Base-by-base conservation (phyloP, 2,113 vertebrate genomes). In the Atlantisia rogersi region DNA sequence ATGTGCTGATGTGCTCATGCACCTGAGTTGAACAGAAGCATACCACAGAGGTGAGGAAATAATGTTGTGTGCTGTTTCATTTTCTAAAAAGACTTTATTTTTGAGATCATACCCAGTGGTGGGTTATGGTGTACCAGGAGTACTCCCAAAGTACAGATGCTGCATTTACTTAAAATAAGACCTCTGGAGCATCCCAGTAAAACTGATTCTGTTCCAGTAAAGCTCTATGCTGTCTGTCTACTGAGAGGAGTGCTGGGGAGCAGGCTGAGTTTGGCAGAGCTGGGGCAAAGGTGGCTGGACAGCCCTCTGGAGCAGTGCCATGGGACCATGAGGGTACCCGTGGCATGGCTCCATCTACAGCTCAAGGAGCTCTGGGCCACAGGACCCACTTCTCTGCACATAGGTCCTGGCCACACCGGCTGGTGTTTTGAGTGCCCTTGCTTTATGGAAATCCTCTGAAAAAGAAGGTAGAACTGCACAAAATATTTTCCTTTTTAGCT, bases 281-380 rank as follows among this genome's bases (percentile, higher is more conserved):
- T 0, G 0, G 9, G 29, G 25, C 2, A 6, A 9, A 59, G 59
- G 35, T 56, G 76, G n/a, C 59, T 0, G 2, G 15, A 16, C 31
- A 77, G 26, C 55, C 35, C 35, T 25, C 11, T 11, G 39, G 56
- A 46, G 40, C 8, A 3, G 25, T 31, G 52, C 59, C 18, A 52
- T 21, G 59, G 52, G 42, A 37, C 40, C 1, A 0, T 12, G 5
- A 42, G 6, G 18, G n/a, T 1, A 7, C 8, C 15, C 35, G 15
- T 6, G 31, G 50, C 18, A 7, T 6, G 11, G 28, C 35, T 25
- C 39, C 56, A 31, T 20, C 53, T 52, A 6, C 53, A 18, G 62
- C 25, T 65, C 37, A 8, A 31, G 29, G 39, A 53, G 22, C 32
- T 24, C 11, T 15, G 37, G 28, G 37, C 55, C 40, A 11, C 3